phyloP scores from a whole-genome alignment of 2,797 vertebrate species.

The Knipowitschia caucasica region DNA sequence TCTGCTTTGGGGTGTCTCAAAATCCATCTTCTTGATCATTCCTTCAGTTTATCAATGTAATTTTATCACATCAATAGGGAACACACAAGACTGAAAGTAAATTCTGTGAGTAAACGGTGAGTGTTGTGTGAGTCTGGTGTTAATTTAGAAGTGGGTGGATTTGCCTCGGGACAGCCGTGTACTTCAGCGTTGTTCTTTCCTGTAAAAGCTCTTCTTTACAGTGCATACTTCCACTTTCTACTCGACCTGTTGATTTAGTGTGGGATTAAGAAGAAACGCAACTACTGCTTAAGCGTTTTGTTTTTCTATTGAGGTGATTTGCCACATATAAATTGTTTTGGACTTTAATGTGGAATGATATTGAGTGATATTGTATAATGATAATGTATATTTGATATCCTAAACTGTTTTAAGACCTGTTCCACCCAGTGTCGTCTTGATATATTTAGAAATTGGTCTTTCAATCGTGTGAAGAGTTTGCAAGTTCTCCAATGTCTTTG shows the following conservation, averaged over 20 bases:
- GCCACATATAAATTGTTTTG: no score
- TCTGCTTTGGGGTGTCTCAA: no score
- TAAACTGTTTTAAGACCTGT: background rate
- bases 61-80: background rate
- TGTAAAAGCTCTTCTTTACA: conserved; percentile 25
- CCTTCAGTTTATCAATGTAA: background rate
- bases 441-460: background rate
- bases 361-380: no score
- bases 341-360: no score
- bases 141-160: conserved; percentile 52
- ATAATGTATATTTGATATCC: no score
- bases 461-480: background rate
- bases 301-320: no score
- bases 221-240: conserved; percentile 29
- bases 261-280: conserved; percentile 24
- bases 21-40: background rate
- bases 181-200: conserved; percentile 38
- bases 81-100: background rate
- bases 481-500: background rate
- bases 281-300: no score
- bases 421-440: background rate
- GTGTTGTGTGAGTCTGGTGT: conserved; percentile 39
- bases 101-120: conserved; percentile 31
- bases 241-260: conserved; percentile 27
- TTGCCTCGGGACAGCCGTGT: conserved; percentile 62